Evolutionary conservation across 2,113 vertebrate genomes (phyloP).

Genomic region (Leucopsar rothschildi): DNA sequence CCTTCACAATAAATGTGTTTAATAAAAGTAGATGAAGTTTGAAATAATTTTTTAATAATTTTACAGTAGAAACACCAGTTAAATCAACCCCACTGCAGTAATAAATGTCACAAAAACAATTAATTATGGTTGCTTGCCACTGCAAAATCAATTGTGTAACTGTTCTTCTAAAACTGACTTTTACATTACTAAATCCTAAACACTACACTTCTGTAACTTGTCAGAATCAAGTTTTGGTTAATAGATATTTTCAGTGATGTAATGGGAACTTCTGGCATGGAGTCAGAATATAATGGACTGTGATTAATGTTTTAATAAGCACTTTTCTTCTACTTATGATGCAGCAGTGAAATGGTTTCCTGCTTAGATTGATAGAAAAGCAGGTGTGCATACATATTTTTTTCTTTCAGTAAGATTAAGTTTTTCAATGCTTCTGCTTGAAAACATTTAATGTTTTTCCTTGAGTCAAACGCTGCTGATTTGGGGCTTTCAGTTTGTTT

Average conservation of each 20-base stretch:
- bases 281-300: constrained; percentile 80
- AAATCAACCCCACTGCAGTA: constrained; percentile 74
- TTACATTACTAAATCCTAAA: constrained; percentile 75
- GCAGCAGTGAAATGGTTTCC: constrained; percentile 76
- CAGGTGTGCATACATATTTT: constrained; percentile 68
- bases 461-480: background rate
- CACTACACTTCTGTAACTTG: constrained; percentile 77
- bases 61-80: constrained; percentile 78
- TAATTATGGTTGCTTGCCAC: constrained; percentile 70
- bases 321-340: constrained; percentile 77
- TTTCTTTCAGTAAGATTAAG: constrained; percentile 18
- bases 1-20: constrained; percentile 74
- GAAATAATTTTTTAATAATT: constrained; percentile 79
- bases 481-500: constrained; percentile 18
- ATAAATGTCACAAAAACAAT: constrained; percentile 77
- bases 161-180: constrained; percentile 75
- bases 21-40: constrained; percentile 76
- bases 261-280: constrained; percentile 79
- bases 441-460: constrained; percentile 48
- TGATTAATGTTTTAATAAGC: constrained; percentile 87
- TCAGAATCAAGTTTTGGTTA: constrained; percentile 82
- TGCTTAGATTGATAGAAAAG: constrained; percentile 74
- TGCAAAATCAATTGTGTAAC: constrained; percentile 79
- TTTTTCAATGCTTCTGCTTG: constrained; percentile 44
- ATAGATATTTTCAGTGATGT: constrained; percentile 82